A percentile compares a stretch with the other conserved stretches of the same genome.
These are phyloP conservation scores for Clarias batrachus DNA, from an alignment of 2,113 vertebrate genomes.

Conservation along the genomic window DNA sequence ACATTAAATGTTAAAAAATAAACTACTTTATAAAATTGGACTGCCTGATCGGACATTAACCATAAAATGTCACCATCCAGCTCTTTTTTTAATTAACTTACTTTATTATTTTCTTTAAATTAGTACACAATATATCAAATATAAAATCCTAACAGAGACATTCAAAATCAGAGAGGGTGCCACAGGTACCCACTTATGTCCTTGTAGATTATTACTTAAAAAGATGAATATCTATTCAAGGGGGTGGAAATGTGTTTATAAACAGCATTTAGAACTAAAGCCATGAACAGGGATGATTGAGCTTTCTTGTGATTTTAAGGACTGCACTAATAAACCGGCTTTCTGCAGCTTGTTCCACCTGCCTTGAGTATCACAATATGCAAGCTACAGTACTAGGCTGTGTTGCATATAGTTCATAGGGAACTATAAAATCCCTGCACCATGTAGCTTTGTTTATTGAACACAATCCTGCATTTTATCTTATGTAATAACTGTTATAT, in stretches of 20 bases:
- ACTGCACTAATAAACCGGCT: neutral
- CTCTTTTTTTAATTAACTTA: neutral
- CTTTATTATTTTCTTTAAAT: neutral
- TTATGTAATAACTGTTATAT: neutral
- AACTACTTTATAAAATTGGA: neutral
- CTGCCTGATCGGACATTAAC: neutral
- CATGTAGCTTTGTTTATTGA: neutral
- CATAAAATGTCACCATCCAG: neutral
- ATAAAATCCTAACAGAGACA: neutral
- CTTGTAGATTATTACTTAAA: neutral
- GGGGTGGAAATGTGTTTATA: neutral
- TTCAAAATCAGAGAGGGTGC: neutral
- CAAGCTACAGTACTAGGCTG: neutral
- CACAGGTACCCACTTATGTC: neutral
- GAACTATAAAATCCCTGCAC: neutral
- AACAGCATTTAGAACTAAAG: neutral
- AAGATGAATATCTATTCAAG: neutral
- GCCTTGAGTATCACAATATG: neutral
- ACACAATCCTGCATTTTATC: neutral
- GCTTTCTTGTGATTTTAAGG: neutral
- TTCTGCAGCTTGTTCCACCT: neutral
- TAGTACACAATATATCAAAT: neutral
- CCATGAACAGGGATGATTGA: neutral
- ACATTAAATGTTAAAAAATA: conserved; percentile 13
- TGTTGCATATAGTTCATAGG: neutral